Evolutionary conservation across 2,888 invertebrate species (phyloP).

Genomic region (Melolontha melolontha): DNA sequence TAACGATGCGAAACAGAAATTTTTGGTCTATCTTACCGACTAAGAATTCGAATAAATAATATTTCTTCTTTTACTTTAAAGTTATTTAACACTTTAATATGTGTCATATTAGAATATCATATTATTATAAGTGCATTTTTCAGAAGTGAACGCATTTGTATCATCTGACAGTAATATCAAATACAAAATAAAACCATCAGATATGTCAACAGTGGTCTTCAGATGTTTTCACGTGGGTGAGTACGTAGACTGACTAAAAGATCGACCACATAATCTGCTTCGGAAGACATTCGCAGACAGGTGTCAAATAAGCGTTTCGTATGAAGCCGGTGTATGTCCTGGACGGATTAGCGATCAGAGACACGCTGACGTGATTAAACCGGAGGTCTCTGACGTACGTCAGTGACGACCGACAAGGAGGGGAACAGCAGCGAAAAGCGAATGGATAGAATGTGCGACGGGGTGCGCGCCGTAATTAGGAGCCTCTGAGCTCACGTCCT

Average conservation of each 20-base stretch:
- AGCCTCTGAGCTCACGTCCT: constrained; percentile 52
- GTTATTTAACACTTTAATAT: no score
- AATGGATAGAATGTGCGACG: constrained; percentile 43
- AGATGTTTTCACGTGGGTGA: background rate
- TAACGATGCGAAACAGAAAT: no score
- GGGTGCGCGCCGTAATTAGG: constrained; percentile 52
- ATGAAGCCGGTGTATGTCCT: constrained; percentile 41
- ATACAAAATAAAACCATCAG: no score
- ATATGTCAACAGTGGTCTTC: no score
- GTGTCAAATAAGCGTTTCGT: constrained; percentile 47
- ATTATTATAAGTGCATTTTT: no score
- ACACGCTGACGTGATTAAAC: constrained; percentile 54
- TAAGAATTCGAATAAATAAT: no score
- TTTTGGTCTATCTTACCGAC: no score
- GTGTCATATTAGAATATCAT: no score
- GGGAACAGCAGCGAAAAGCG: constrained; percentile 32
- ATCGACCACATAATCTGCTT: constrained; percentile 23
- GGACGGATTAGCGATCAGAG: constrained; percentile 52
- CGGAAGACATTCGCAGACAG: constrained; percentile 49
- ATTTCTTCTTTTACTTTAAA: no score
- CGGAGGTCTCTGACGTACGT: constrained; percentile 53
- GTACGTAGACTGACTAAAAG: background rate
- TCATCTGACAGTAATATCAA: no score
- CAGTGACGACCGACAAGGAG: constrained; percentile 42
- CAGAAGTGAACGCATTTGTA: no score